Conservation (phyloP, 1,140 invertebrate species). For the Drosophila mojavensis region DNA sequence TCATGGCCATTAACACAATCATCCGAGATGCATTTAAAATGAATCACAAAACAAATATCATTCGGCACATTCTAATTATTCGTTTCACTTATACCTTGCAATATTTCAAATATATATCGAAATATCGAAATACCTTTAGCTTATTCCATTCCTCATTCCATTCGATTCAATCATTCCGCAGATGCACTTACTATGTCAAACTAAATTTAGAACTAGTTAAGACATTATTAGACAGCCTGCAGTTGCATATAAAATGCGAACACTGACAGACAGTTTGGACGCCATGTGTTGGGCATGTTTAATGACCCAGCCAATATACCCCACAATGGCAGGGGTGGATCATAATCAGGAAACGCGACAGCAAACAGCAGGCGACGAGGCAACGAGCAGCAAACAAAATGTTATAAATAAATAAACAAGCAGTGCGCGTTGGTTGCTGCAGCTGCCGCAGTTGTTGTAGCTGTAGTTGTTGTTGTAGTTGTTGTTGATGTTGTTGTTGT, state of each 20-base stretch:
- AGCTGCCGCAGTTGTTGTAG: background rate
- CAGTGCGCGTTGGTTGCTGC: slow-evolving; percentile 21
- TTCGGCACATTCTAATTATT: background rate
- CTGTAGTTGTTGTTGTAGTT: too few species aligned
- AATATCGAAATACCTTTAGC: background rate
- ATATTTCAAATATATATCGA: too few species aligned
- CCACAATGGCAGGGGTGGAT: slow-evolving; percentile 5
- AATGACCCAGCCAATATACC: slow-evolving; percentile 44
- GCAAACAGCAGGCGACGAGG: slow-evolving; percentile 33
- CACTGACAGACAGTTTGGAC: slow-evolving; percentile 24
- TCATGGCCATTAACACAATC: too few species aligned
- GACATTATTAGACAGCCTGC: slow-evolving; percentile 1
- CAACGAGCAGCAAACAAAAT: slow-evolving; percentile 66
- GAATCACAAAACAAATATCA: slow-evolving; percentile 6
- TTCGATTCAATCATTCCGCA: too few species aligned
- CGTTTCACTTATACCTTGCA: too few species aligned
- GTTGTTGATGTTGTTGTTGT: background rate
- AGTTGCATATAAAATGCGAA: slow-evolving; percentile 6
- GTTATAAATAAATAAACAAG: slow-evolving; percentile 76
- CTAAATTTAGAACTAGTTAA: background rate
- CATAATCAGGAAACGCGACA: slow-evolving; percentile 65
- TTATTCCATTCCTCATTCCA: background rate
- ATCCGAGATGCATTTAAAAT: too few species aligned
- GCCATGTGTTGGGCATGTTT: slow-evolving; percentile 22
- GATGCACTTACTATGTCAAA: too few species aligned